Conservation (phyloP, 2,113 vertebrate species). For the Ibidorhyncha struthersii region DNA sequence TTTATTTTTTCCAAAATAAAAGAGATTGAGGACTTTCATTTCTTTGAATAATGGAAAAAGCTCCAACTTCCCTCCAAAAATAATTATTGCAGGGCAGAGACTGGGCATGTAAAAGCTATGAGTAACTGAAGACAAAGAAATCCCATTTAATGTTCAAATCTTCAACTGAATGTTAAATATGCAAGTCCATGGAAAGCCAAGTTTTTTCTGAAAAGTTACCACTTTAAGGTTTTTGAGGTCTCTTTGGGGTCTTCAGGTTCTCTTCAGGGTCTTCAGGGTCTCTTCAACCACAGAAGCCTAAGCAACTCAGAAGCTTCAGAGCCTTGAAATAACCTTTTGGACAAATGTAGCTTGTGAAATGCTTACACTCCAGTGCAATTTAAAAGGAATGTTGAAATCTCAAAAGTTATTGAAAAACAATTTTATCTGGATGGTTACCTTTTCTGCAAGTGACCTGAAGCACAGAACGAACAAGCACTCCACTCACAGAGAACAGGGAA, state of each 20-base stretch:
- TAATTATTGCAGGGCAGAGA: neutral
- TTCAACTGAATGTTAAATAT: neutral
- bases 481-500: neutral
- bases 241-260: neutral
- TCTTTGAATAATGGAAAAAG: neutral
- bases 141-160: neutral
- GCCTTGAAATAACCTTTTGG: neutral
- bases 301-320: neutral
- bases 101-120: neutral
- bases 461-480: neutral
- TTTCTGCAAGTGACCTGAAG: neutral
- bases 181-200: neutral
- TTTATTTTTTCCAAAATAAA: neutral
- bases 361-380: neutral
- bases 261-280: neutral
- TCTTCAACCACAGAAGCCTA: neutral
- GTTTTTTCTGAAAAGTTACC: neutral
- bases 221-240: neutral
- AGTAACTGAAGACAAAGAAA: neutral
- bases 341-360: neutral
- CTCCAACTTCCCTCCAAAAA: neutral
- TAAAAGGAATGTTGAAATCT: neutral
- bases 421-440: neutral
- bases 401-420: neutral
- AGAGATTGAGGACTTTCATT: neutral